Base-by-base conservation (phyloP, 2,797 vertebrate genomes). In the Melanotaenia maccullochi region DNA sequence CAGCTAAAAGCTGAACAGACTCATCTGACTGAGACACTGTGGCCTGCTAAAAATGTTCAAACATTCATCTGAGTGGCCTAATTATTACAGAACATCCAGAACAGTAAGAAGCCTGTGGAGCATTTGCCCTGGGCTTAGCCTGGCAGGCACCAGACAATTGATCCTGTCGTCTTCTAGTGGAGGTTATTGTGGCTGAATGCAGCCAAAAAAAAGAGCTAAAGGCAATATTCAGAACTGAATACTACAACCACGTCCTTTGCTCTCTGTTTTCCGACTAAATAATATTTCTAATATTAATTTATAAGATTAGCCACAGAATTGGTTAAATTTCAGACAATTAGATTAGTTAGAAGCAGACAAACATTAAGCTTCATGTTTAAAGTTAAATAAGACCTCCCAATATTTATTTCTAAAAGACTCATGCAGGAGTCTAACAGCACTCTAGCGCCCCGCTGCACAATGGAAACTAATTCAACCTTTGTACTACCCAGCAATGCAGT, bases 401-500 rank as follows among this genome's bases (percentile, higher is more conserved):
- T 40, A 9, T 9, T 42, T 42, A 5, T 18, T 5, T 42, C 16
- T 42, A 16, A 11, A 42, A 7, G 16, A 42, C 40, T 42, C 40
- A 16, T 16, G 16, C 14, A 69, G 30, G 65, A 51, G 54, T 61
- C 9, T 25, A 35, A 64, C 60, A 35, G 54, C 51, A 9, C 55
- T 76, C 20, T 2, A 57, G 56, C 16, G 14, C 42, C 5, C 20
- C 3, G 24, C 65, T 24, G 57, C 22, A 18, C 11, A 24, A 24
- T n/a, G 11, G 38, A 51, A 77, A 82, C 68, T 68, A 56, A 68
- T 36, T 69, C 52, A 44, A 44, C 42, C 16, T 63, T 13, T 68
- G 51, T 55, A n/a, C 62, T 70, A 61, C 61, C 72, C 65, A 60
- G 30, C 62, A 65, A 64, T 52, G 56, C 36, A 20, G 47, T 85